Evolutionary conservation across 2,113 vertebrate species (phyloP).

Genomic region (Lophochroa leadbeateri): DNA sequence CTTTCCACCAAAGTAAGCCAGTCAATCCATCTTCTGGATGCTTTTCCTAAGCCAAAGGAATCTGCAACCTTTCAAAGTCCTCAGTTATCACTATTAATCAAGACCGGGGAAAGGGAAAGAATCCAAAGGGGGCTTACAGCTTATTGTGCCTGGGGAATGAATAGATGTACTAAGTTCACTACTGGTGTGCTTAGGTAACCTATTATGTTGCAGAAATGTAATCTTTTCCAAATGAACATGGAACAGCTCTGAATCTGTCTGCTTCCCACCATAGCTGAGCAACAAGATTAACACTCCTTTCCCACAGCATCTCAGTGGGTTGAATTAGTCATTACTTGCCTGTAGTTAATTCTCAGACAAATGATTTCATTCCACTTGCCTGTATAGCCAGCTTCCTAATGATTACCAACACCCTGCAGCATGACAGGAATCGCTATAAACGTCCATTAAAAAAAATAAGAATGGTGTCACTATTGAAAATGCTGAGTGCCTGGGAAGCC

Average conservation of each 20-base stretch:
- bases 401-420: slow-evolving; percentile 19
- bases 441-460: neutral
- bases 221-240: neutral
- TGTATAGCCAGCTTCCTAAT: neutral
- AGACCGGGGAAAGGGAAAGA: neutral
- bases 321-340: slow-evolving; percentile 40
- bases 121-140: neutral
- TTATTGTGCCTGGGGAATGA: neutral
- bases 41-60: neutral
- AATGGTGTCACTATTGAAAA: neutral
- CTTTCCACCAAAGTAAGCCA: neutral
- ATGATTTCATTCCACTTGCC: slow-evolving; percentile 45
- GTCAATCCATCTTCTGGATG: neutral
- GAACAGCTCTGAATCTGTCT: neutral
- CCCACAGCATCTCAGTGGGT: slow-evolving; percentile 29
- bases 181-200: neutral
- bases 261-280: neutral
- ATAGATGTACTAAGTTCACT: neutral
- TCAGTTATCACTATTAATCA: neutral
- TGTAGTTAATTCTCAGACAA: slow-evolving; percentile 50
- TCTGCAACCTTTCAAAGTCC: neutral
- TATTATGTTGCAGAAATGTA: neutral
- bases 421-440: slow-evolving; percentile 8
- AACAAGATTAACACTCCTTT: neutral
- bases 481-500: neutral